Evolutionary conservation across 2,888 invertebrate genomes (phyloP).

Genomic region (Macrosoma leucophasiata): DNA sequence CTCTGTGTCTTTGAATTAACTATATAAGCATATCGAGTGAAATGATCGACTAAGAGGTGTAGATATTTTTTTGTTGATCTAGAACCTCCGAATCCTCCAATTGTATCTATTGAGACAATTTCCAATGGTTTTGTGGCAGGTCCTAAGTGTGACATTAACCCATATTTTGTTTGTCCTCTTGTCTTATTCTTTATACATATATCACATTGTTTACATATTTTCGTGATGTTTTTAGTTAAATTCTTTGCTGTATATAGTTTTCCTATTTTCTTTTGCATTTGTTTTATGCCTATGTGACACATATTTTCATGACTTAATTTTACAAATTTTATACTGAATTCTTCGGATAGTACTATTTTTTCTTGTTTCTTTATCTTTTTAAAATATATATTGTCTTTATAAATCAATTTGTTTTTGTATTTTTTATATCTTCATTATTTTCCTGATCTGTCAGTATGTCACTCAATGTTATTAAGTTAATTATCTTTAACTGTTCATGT

Average conservation of each 20-base stretch:
- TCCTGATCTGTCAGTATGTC: background rate
- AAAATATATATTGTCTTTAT: background rate
- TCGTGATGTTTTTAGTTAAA: constrained; percentile 20
- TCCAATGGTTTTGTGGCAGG: constrained; percentile 14
- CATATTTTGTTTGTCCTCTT: constrained; percentile 9
- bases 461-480: constrained; percentile 1
- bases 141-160: constrained; percentile 9
- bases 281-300: constrained; percentile 24
- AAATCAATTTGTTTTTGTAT: background rate
- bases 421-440: constrained; percentile 1
- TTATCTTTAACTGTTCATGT: constrained; percentile 1
- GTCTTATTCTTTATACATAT: constrained; percentile 14
- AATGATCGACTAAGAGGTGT: constrained; percentile 16
- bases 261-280: constrained; percentile 8
- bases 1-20: constrained; percentile 17
- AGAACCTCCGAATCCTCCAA: constrained; percentile 19
- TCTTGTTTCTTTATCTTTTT: constrained; percentile 12
- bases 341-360: constrained; percentile 25
- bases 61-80: constrained; percentile 23
- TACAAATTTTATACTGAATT: constrained; percentile 22
- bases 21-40: constrained; percentile 16
- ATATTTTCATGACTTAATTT: constrained; percentile 18
- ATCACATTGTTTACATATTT: constrained; percentile 10
- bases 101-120: constrained; percentile 15
- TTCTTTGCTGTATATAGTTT: constrained; percentile 4